Evolutionary conservation across 1,140 invertebrate genomes (phyloP).

Genomic region (Leptopilina clavipes): DNA sequence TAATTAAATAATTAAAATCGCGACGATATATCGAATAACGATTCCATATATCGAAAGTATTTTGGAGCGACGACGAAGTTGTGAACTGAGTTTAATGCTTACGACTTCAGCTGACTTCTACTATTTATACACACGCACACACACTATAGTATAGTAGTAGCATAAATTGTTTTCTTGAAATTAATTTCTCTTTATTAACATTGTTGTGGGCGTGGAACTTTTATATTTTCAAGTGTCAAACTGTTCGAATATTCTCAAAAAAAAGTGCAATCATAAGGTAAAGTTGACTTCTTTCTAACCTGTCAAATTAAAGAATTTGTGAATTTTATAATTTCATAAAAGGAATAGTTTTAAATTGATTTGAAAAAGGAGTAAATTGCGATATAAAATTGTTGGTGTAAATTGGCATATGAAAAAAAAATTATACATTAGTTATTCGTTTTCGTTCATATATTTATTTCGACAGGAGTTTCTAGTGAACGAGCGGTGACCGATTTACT

Average conservation of each 20-base stretch:
- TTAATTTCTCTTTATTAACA: constrained; percentile 12
- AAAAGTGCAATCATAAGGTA: constrained; percentile 45
- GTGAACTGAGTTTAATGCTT: too few species aligned
- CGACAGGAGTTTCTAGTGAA: constrained; percentile 8
- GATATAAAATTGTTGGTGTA: constrained; percentile 50
- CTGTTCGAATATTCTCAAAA: background rate
- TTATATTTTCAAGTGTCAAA: background rate
- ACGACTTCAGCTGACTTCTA: too few species aligned
- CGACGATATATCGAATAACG: too few species aligned
- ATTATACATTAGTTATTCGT: constrained; percentile 42
- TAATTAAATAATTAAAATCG: too few species aligned
- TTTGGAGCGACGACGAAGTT: too few species aligned
- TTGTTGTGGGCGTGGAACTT: background rate
- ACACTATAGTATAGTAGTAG: too few species aligned
- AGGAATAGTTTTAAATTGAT: background rate
- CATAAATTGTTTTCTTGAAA: background rate
- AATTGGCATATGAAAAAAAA: constrained; percentile 52
- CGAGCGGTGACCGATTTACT: constrained; percentile 43
- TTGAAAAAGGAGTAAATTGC: background rate
- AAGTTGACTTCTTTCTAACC: constrained; percentile 35
- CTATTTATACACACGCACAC: too few species aligned
- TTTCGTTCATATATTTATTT: constrained; percentile 15
- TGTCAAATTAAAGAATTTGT: constrained; percentile 27
- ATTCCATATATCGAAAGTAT: too few species aligned
- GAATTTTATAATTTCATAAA: background rate